Evolutionary conservation across 2,888 invertebrate genomes (phyloP), one percentile per base, ranked within the genome.

Genomic region (Gnatocerus cornutus): DNA sequence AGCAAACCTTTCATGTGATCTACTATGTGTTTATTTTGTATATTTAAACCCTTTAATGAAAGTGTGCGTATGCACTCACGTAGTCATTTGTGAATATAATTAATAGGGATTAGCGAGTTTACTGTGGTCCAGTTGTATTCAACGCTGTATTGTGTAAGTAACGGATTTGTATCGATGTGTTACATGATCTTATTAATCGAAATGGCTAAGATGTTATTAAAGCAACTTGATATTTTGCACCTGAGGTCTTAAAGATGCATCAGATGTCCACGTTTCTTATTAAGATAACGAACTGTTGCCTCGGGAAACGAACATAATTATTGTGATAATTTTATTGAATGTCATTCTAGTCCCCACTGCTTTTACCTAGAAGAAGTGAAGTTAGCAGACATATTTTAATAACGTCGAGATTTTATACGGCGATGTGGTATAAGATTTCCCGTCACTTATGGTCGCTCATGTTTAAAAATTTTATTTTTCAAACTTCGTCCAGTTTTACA

Each of bases 261-360:
- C 80, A 78, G 78, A 79, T 80, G 79, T 80, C 79, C 76, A 65
- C 75, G 71, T 69, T 75, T 63, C 74, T 73, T 68, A 68, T 73
- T 74, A 74, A 72, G 77, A 76, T 81, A 81, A 81, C 78, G 80
- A 81, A 79, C 75, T 69, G 81, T 81, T 81, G 81, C 81, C 74
- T 67, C 52, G 64, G 77, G 79, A 73, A 73, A 80, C 79, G 71
- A 73, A 73, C 74, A 75, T 77, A 77, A 78, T 78, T 78, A 72
- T 74, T 70, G 50, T 21, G 41, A 56, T 46, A 55, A 48, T 64
- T 64, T 45, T 37, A 46, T 33, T 55, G 45, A 52, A 29, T 41
- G 45, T 30, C 13, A 6, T 41, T n/a, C 21, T 52, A 13, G 52
- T 52, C 27, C 30, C 9, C 10, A 48, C 16, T 1, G 16, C 27